Conservation (phyloP, 2,888 invertebrate genomes). For the Tinea trinotella region DNA sequence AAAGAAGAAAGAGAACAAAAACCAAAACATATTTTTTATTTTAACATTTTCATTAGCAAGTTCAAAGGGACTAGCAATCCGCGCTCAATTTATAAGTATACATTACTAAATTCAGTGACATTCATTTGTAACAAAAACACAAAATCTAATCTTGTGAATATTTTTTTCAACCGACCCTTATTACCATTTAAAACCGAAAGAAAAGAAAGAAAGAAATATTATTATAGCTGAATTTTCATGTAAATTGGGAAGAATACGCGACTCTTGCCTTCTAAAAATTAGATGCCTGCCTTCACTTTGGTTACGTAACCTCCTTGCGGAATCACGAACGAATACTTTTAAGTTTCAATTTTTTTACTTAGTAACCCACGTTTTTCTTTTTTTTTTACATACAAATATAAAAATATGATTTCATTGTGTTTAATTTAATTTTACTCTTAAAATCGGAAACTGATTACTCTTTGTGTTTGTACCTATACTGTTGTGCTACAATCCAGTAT, state of each 20-base stretch:
- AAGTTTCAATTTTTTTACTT: neutral
- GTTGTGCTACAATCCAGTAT: no score
- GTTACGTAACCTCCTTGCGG: neutral
- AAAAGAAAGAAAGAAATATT: conserved; percentile 44
- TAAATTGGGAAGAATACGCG: conserved; percentile 53
- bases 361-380: neutral
- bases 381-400: neutral
- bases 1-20: neutral
- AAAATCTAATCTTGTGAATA: conserved; percentile 53
- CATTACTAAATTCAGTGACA: conserved; percentile 1
- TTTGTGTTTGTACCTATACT: no score
- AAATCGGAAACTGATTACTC: no score
- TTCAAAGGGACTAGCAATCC: neutral
- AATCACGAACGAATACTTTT: neutral
- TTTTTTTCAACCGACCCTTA: conserved; percentile 51
- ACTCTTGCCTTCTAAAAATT: conserved; percentile 46
- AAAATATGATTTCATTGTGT: no score
- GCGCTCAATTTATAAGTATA: neutral
- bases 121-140: conserved; percentile 11
- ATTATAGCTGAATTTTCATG: conserved; percentile 56
- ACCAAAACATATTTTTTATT: neutral
- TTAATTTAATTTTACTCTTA: no score
- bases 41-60: neutral
- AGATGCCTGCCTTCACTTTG: neutral
- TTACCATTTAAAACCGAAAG: conserved; percentile 49